Evolutionary conservation across 2,797 vertebrate genomes (phyloP), one percentile per base, ranked within the genome.

Genomic region (Megalops cyprinoides): DNA sequence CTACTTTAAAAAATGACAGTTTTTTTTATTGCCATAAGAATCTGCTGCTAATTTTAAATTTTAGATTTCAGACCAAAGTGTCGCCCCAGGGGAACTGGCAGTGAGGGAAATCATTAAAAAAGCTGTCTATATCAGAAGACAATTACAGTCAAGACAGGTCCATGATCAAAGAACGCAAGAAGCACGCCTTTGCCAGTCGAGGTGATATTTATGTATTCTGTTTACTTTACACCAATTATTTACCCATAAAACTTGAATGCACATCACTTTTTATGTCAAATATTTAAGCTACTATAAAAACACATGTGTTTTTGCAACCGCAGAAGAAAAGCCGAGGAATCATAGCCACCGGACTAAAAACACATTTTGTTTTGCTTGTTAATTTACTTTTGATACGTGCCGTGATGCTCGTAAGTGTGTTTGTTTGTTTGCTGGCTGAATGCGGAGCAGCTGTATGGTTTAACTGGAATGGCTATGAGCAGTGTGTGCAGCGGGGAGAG

Each of bases 211-310:
- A 89, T 90, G 87, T 88, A 86, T 88, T 90, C 84, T 86, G 85
- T 87, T 87, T 89, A 77, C 84, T 91, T 87, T 87, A 85, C 88
- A 88, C 90, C 91, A 92, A 91, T 92, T 90, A 90, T 81, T 87
- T 84, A 86, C 90, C 91, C 90, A 91, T 87, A 87, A 91, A 88
- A 90, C 88, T 90, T 82, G 37, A 87, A 88, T 88, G 85, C 89
- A 90, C 91, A 90, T 93, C 90, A 93, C 84, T 86, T 87, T 89
- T 92, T 84, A 89, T 91, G 92, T 92, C 88, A 90, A 90, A 91
- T 87, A 85, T 84, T 83, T 8, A 75, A 80, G 86, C 84, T 85
- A 82, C 80, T 91, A 92, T 91, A 90, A 89, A 90, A 79, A 23
- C 89, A 88, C 88, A 89, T 89, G 89, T 86, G 92, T 91, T 91